A percentile compares a stretch with the other conserved stretches of the same genome.
These are phyloP conservation scores for Notechis scutatus DNA, from an alignment of 2,113 vertebrate genomes.

Conservation along the genomic window DNA sequence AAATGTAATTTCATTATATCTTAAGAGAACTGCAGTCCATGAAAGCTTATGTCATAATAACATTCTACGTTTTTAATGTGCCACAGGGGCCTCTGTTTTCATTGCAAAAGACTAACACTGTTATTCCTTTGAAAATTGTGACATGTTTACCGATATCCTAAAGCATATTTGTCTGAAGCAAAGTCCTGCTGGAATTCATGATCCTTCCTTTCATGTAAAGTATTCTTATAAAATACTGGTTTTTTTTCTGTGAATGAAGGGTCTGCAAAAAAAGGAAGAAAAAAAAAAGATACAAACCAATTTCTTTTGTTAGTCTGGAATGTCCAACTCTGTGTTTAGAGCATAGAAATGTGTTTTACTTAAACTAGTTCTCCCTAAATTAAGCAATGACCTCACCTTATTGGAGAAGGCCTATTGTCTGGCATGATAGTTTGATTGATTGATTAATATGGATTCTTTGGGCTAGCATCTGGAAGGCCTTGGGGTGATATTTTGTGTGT, in stretches of 20 bases:
- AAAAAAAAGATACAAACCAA: neutral
- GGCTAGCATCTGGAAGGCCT: neutral
- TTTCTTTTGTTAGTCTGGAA: neutral
- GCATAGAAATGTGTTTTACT: neutral
- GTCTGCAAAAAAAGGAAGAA: no score
- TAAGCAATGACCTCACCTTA: neutral
- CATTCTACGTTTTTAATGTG: neutral
- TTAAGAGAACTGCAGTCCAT: neutral
- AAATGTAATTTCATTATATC: neutral
- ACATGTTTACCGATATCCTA: conserved; percentile 1
- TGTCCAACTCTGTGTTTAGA: neutral
- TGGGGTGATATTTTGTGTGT: neutral
- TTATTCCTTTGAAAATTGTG: neutral
- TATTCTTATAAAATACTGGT: neutral
- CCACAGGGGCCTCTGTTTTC: neutral
- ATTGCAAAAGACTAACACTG: neutral
- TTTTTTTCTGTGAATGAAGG: neutral
- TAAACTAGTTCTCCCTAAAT: neutral
- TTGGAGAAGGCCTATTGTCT: neutral
- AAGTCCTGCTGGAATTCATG: neutral
- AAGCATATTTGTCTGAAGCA: neutral
- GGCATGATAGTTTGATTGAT: neutral
- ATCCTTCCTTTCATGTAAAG: neutral
- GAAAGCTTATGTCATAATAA: neutral
- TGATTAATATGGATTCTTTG: neutral